Evolutionary conservation across 2,113 vertebrate genomes (phyloP), one percentile per base, ranked within the genome.

Genomic region (Pituophis catenifer): DNA sequence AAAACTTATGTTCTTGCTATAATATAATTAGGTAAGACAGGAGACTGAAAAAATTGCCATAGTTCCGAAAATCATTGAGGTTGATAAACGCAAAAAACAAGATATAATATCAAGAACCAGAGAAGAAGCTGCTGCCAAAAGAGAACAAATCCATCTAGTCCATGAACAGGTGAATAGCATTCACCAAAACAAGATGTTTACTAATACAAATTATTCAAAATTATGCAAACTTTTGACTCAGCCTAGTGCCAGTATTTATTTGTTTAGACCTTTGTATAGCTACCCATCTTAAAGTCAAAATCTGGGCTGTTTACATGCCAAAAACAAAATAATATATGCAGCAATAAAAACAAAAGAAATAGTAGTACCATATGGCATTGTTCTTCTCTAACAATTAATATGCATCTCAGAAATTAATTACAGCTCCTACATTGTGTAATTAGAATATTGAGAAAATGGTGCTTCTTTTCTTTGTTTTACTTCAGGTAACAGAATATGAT

Each of bases 61-160:
- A 92, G 91, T 93, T 94, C 86, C 93, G 58, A 85, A 96, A 96
- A 85, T 93, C 93, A 44, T 88, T 95, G 94, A 89, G 57, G 94
- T 88, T 94, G 94, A 92, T 94, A 97, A 95, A 97, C 55, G 70
- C 86, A 96, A 93, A 94, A 89, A 95, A 92, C 59, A 54, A 93
- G 91, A 97, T 89, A 94, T 95, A 81, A 86, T 97, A 86, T 95
- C 97, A 93, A 97, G 97, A 97, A 95, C 92, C 95, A 97, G 96
- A 97, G 96, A 97, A 97, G 95, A 95, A 96, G 95, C 97, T 95
- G 88, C 95, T 95, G 55, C 91, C 95, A 96, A 97, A 96, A 96
- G 94, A 96, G 96, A 98, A 21, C 91, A 97, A 94, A 95, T 94
- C 21, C 92, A 94, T 93, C 96, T 97, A 95, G 94, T 90, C 92